These are phyloP conservation scores for Lycaena phlaeas DNA, from an alignment of 2,888 invertebrate species.

Conservation along the genomic window DNA sequence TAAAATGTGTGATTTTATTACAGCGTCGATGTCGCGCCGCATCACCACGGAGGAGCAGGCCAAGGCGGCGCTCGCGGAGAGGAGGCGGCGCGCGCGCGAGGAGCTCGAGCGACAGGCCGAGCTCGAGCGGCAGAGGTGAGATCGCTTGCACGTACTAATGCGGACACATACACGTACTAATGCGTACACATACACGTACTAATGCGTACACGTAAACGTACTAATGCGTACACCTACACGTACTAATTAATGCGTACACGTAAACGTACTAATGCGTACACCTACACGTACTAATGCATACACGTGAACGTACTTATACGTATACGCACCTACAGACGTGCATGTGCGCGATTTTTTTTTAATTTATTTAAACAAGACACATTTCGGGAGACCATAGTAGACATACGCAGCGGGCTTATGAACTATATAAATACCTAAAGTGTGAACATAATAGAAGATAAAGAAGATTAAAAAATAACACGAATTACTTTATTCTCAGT, in stretches of 20 bases:
- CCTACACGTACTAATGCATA: too few relatives aligned
- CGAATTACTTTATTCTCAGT: too few relatives aligned
- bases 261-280: background rate
- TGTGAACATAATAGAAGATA: too few relatives aligned
- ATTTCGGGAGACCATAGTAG: too few relatives aligned
- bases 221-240: background rate
- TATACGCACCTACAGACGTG: background rate
- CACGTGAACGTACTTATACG: background rate
- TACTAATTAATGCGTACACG: background rate
- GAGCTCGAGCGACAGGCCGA: conserved; percentile 79
- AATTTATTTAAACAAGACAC: background rate
- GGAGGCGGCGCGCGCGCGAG: conserved; percentile 88
- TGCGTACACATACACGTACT: too few relatives aligned
- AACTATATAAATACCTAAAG: too few relatives aligned
- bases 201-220: too few relatives aligned
- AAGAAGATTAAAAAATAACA: too few relatives aligned
- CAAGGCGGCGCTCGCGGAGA: conserved; percentile 93
- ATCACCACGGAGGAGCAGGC: conserved; percentile 94
- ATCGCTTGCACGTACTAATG: background rate
- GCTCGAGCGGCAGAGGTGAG: conserved; percentile 32
- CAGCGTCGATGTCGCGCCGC: conserved; percentile 58
- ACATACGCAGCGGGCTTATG: too few relatives aligned
- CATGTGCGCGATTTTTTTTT: background rate
- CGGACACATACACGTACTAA: background rate
- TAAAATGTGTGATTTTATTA: too few relatives aligned